Conservation (phyloP, 2,113 vertebrate species). For the Dicaeum eximium region DNA sequence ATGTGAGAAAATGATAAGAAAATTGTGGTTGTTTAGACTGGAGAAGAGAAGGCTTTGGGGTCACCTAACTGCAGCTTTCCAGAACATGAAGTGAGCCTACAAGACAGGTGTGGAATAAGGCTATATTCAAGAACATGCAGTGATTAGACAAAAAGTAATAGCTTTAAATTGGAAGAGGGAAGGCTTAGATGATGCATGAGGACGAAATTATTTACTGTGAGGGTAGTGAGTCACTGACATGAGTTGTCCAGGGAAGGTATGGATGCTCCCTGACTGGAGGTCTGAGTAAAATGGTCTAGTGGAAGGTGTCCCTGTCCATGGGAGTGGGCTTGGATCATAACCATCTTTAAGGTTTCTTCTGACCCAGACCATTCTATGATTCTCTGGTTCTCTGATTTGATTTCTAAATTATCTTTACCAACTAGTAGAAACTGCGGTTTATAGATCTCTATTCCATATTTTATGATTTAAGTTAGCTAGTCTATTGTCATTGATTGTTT, state of each 20-base stretch:
- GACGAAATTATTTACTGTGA: neutral
- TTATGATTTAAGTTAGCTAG: neutral
- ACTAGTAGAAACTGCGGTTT: neutral
- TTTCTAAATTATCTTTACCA: neutral
- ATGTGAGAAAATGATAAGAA: rapidly evolving
- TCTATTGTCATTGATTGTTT: neutral
- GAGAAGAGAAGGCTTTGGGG: neutral
- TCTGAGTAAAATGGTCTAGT: neutral
- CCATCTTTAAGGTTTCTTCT: neutral
- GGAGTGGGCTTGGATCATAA: neutral
- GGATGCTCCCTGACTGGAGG: neutral
- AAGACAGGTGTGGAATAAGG: neutral
- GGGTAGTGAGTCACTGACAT: neutral
- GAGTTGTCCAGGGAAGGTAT: neutral
- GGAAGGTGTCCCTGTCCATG: neutral
- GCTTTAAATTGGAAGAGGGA: neutral
- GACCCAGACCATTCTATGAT: neutral
- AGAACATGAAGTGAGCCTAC: neutral
- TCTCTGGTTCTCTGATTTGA: neutral
- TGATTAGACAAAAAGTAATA: neutral
- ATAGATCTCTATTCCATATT: neutral
- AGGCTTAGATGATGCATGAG: neutral
- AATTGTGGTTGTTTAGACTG: neutral
- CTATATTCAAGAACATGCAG: neutral
- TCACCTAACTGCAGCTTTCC: neutral